Conservation (phyloP, 2,113 vertebrate species). For the Poeciliopsis prolifica region DNA sequence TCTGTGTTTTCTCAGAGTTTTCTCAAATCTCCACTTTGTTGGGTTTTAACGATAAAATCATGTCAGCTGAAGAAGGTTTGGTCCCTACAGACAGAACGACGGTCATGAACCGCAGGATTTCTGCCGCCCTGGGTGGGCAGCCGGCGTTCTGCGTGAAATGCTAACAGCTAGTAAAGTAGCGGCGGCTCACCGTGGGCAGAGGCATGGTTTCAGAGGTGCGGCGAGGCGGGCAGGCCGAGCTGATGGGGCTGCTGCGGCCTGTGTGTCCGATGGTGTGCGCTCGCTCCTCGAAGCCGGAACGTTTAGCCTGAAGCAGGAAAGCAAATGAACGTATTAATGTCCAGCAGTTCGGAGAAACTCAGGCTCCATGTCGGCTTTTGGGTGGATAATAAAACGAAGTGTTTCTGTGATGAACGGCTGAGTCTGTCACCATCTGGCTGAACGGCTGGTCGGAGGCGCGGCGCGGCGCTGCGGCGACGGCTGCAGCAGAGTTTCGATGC, state of each 20-base stretch:
- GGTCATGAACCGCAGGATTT: too few species aligned
- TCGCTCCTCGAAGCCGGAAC: constrained; percentile 63
- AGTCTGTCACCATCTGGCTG: constrained; percentile 59
- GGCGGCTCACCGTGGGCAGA: constrained; percentile 53
- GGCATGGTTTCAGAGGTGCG: constrained; percentile 66
- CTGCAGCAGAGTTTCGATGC: constrained; percentile 13
- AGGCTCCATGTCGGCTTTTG: too few species aligned
- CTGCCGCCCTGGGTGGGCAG: too few species aligned
- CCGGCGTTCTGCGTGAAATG: neutral
- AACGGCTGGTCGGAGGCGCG: constrained; percentile 62
- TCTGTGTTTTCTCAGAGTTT: too few species aligned
- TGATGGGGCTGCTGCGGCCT: constrained; percentile 61
- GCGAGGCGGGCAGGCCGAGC: constrained; percentile 5
- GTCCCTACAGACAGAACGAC: too few species aligned
- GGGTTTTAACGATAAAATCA: too few species aligned
- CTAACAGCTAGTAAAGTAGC: neutral
- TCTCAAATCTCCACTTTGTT: too few species aligned
- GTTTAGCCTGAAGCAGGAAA: constrained; percentile 53
- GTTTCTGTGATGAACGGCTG: neutral
- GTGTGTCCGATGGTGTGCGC: constrained; percentile 64
- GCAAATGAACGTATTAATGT: too few species aligned
- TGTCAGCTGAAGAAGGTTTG: too few species aligned
- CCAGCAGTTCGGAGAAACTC: too few species aligned
- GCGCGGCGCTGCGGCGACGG: constrained; percentile 7
- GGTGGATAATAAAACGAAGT: too few species aligned